Percentiles rank a stretch among this genome's conserved stretches.
phyloP scores from a whole-genome alignment of 2,113 vertebrate species.

The Shinisaurus crocodilurus region DNA sequence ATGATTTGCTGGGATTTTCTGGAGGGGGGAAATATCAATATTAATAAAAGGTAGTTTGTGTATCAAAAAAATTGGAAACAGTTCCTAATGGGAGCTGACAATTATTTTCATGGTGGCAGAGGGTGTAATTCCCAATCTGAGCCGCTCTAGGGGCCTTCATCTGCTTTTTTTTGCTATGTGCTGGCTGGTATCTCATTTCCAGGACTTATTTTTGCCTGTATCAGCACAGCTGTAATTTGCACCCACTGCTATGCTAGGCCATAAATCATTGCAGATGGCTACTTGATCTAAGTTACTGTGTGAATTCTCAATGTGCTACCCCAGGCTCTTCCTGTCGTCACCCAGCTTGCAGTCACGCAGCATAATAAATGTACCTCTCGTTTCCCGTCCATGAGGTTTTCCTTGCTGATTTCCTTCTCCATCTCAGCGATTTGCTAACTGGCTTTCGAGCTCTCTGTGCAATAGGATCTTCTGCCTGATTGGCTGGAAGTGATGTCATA shows the following conservation, averaged over 20 bases:
- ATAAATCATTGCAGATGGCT: constrained; percentile 47
- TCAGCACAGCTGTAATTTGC: constrained; percentile 57
- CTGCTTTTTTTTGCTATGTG: constrained; percentile 42
- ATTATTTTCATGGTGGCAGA: constrained; percentile 41
- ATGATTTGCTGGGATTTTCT: background rate
- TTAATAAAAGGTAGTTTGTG: constrained; percentile 38
- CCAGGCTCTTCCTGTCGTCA: constrained; percentile 25
- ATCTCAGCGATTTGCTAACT: constrained; percentile 23
- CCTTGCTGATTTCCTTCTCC: constrained; percentile 40
- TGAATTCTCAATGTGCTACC: background rate
- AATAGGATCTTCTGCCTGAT: constrained; percentile 19
- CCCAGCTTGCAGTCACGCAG: constrained; percentile 14
- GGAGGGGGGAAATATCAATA: background rate
- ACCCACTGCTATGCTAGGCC: constrained; percentile 44
- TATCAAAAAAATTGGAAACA: constrained; percentile 36
- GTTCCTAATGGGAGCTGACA: constrained; percentile 43
- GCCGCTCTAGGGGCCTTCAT: constrained; percentile 40
- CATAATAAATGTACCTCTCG: constrained; percentile 31
- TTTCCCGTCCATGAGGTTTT: constrained; percentile 7
- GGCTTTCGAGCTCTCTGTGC: constrained; percentile 4
- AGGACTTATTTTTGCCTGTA: constrained; percentile 55
- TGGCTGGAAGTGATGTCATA: constrained; percentile 28
- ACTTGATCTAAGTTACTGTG: background rate
- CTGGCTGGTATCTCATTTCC: constrained; percentile 62
- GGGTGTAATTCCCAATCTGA: constrained; percentile 52